phyloP scores from a whole-genome alignment of 2,888 invertebrate genomes.

The Agonopterix subpropinquella region DNA sequence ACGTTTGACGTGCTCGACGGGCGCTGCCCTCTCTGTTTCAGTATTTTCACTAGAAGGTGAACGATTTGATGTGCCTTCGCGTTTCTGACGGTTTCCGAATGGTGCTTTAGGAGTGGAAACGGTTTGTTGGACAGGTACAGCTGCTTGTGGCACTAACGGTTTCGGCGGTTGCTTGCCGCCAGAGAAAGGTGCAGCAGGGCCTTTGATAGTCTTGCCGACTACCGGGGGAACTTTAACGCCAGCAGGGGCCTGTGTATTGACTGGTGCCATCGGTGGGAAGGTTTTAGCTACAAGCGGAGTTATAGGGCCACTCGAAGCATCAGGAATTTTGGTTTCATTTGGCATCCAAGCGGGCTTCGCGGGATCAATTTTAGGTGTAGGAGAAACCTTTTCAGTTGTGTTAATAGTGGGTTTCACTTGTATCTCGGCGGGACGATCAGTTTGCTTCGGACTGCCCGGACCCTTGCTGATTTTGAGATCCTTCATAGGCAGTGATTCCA shows the following conservation, averaged over 20 bases:
- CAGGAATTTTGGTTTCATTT: conserved; percentile 36
- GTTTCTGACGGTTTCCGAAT: conserved; percentile 64
- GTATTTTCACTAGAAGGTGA: conserved; percentile 52
- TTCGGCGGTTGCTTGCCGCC: conserved; percentile 58
- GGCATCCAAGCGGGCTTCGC: conserved; percentile 51
- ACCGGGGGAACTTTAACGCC: conserved; percentile 42
- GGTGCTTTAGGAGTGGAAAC: conserved; percentile 62
- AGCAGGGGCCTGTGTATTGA: conserved; percentile 28
- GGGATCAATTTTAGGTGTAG: conserved; percentile 41
- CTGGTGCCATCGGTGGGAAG: conserved; percentile 38
- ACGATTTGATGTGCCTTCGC: conserved; percentile 52
- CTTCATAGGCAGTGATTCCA: conserved; percentile 58
- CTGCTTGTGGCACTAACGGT: conserved; percentile 60
- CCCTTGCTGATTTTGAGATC: conserved; percentile 62
- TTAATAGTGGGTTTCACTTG: conserved; percentile 31
- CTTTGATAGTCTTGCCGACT: conserved; percentile 47
- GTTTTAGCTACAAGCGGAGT: conserved; percentile 33
- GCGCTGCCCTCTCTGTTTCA: conserved; percentile 34
- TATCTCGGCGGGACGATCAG: conserved; percentile 33
- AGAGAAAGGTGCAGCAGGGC: conserved; percentile 65
- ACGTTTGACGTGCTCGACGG: conserved; percentile 46
- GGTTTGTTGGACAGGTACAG: conserved; percentile 61
- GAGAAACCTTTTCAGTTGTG: conserved; percentile 39
- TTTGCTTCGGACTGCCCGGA: conserved; percentile 56
- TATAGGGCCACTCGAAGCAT: conserved; percentile 18